Base-by-base conservation (phyloP, 2,113 vertebrate genomes). In the Leucopsar rothschildi region DNA sequence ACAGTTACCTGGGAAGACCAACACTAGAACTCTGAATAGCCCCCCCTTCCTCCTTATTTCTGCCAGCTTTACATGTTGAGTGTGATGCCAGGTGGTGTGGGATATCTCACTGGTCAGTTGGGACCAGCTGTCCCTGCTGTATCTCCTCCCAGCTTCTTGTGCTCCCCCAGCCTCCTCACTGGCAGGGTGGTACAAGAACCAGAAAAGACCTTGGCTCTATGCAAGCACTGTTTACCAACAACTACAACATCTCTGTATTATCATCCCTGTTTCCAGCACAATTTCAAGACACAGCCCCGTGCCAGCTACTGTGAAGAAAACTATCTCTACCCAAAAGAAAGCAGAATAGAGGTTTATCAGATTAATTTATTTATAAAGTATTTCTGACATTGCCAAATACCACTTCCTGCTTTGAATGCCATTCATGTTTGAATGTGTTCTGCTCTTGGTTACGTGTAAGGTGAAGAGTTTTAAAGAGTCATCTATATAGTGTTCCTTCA, bases 181-280 rank as follows among this genome's bases (percentile, higher is more conserved):
- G 37, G 21, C 59, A 55, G 40, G 15, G 15, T 22, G n/a, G n/a
- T 47, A 23, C 69, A 39, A 19, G 82, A 47, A 12, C 23, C 49
- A 64, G 59, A 19, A 73, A n/a, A 56, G 69, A 40, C 49, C 15
- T 47, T 84, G 49, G 6, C 28, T 45, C 39, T 55, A 13, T 63
- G 50, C n/a, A 56, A 19, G 15, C n/a, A 8, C n/a, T 19, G 19
- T 15, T 73, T n/a, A 28, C 15, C 50, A 56, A 4, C 23, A 56
- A 0, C 40, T 55, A 33, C n/a, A 64, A 2, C 15, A 56, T 47
- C 50, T 15, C 40, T 73, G 0, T 17, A 5, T 23, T 15, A 10
- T 23, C 22, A 39, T 73, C 19, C 8, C 28, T 5, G 3, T 28
- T 56, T 19, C 10, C 69, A 47, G n/a, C 50, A 73, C 19, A 15